phyloP scores from a whole-genome alignment of 2,797 vertebrate genomes.

The Hemitrygon akajei region DNA sequence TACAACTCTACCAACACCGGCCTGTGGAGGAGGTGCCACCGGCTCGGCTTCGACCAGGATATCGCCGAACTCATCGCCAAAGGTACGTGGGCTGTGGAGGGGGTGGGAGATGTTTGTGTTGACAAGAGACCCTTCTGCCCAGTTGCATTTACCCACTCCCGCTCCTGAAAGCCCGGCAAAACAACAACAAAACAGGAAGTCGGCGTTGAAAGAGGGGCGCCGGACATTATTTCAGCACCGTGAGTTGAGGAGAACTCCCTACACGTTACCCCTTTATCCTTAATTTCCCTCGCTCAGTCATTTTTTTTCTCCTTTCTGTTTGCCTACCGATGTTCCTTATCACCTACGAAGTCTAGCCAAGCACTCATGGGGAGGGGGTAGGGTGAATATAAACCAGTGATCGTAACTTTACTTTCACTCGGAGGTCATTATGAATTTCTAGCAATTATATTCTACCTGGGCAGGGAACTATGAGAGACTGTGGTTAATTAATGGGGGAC shows the following conservation, averaged over 20 bases:
- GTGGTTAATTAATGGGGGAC: background rate
- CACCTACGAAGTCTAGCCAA: background rate
- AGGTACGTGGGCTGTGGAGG: constrained; percentile 60
- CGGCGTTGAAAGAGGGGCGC: background rate
- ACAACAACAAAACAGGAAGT: too few species aligned
- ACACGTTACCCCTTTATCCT: too few species aligned
- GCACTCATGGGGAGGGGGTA: too few species aligned
- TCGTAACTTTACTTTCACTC: background rate
- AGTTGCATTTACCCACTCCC: background rate
- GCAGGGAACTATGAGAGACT: too few species aligned
- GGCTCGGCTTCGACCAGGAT: constrained; percentile 84
- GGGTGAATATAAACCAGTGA: background rate
- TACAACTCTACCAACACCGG: constrained; percentile 98
- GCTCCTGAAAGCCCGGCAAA: background rate
- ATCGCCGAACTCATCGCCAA: constrained; percentile 84
- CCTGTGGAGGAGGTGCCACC: constrained; percentile 92
- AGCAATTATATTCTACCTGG: background rate
- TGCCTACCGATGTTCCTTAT: background rate
- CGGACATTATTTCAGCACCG: too few species aligned
- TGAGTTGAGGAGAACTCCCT: too few species aligned
- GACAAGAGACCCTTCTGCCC: background rate
- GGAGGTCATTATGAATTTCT: background rate
- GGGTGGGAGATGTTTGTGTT: background rate
- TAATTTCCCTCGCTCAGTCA: background rate
- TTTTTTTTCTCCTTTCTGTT: background rate